Conservation (phyloP, 2,797 vertebrate species). For the Phataginus tricuspis region DNA sequence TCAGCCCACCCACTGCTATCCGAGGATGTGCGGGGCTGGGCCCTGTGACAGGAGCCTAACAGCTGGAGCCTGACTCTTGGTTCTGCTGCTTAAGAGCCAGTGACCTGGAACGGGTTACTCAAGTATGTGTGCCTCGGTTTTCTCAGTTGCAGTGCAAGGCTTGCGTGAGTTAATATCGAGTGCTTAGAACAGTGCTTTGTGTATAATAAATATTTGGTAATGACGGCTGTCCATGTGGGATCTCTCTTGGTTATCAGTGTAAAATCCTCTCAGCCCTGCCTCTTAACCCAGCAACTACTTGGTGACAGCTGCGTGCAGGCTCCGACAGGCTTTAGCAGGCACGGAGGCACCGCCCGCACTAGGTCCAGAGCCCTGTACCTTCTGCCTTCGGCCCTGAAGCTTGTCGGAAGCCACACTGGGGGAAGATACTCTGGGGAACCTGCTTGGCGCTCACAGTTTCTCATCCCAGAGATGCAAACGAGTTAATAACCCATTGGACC, state of each 20-base stretch:
- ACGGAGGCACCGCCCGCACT: neutral
- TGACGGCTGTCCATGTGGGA: neutral
- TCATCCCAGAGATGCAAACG: neutral
- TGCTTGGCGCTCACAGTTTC: neutral
- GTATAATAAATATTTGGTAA: neutral
- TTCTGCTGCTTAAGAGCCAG: neutral
- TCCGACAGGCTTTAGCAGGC: neutral
- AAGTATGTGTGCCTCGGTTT: neutral
- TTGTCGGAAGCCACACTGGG: neutral
- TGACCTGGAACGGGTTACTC: neutral
- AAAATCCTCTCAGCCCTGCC: neutral
- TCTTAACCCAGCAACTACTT: neutral
- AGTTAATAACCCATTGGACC: neutral
- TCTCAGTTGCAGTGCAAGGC: neutral
- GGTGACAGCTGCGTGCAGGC: neutral
- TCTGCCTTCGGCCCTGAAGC: neutral
- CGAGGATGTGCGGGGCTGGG: neutral
- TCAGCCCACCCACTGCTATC: neutral
- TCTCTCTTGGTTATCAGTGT: neutral
- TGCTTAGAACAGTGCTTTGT: neutral
- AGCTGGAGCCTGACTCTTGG: neutral
- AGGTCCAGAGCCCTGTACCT: neutral
- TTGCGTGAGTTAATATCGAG: neutral
- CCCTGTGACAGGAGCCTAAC: too few species aligned
- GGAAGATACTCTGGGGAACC: neutral